A percentile compares a stretch with the other conserved stretches of the same genome.
These are phyloP conservation scores for Pholis gunnellus DNA, from an alignment of 2,113 vertebrate genomes.

Conservation along the genomic window DNA sequence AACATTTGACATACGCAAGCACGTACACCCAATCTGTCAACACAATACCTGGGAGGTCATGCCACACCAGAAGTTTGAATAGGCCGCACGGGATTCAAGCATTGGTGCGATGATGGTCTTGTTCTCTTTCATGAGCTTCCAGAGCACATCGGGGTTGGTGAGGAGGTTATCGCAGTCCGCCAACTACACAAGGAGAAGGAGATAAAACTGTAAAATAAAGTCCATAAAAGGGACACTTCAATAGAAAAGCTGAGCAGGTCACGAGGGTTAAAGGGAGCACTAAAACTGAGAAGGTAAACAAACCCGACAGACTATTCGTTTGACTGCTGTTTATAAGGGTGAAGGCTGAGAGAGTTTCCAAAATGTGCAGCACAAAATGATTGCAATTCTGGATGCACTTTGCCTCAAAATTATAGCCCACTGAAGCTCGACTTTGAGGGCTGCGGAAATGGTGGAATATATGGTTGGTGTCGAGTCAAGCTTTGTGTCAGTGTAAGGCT, in stretches of 20 bases:
- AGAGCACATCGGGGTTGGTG: conserved; percentile 86
- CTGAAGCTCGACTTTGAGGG: conserved; percentile 20
- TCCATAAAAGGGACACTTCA: background rate
- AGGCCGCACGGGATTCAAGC: conserved; percentile 93
- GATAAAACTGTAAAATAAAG: background rate
- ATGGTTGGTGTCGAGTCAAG: background rate
- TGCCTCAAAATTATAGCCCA: conserved; percentile 63
- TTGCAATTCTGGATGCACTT: conserved; percentile 34
- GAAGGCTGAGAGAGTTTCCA: conserved; percentile 4
- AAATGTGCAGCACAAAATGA: conserved; percentile 38
- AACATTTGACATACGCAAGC: background rate
- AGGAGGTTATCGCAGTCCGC: conserved; percentile 92
- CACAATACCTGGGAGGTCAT: conserved; percentile 91
- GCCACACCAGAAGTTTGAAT: conserved; percentile 97
- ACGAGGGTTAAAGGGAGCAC: background rate
- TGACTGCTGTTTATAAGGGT: background rate
- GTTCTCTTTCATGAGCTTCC: conserved; percentile 90
- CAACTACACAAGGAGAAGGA: conserved; percentile 77
- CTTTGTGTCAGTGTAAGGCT: conserved; percentile 14
- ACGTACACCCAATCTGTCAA: background rate
- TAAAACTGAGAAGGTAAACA: background rate
- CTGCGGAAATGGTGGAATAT: conserved; percentile 29
- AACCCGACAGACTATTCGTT: background rate
- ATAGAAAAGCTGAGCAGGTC: background rate
- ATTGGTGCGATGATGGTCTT: conserved; percentile 93